phyloP scores from a whole-genome alignment of 1,140 invertebrate species.

The Venustaconcha ellipsiformis region DNA sequence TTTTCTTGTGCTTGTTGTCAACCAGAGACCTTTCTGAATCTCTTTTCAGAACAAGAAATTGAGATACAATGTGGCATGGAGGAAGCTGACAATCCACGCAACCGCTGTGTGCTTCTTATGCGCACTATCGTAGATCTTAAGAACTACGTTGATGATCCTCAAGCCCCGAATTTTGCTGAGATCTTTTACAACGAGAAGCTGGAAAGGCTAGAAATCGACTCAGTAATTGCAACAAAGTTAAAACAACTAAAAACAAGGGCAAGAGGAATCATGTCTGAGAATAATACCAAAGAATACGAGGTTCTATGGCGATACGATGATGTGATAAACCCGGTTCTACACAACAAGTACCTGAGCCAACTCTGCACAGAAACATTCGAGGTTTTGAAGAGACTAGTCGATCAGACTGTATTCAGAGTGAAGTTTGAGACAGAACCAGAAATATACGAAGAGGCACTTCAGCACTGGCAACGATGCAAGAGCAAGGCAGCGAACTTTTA shows the following conservation, averaged over 20 bases:
- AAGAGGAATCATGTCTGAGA: conserved; percentile 34
- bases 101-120: conserved; percentile 48
- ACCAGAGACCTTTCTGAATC: not conserved
- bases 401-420: conserved; percentile 35
- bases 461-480: conserved; percentile 51
- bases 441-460: conserved; percentile 43
- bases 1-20: too few species aligned
- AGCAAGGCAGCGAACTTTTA: conserved; percentile 75
- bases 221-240: conserved; percentile 39
- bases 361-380: conserved; percentile 43
- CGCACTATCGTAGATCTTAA: conserved; percentile 62
- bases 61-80: conserved; percentile 49
- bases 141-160: conserved; percentile 57
- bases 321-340: conserved; percentile 58
- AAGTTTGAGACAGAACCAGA: conserved; percentile 31
- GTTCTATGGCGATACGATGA: conserved; percentile 65
- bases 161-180: conserved; percentile 52
- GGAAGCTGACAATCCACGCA: conserved; percentile 35
- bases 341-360: conserved; percentile 55
- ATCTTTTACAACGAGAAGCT: conserved; percentile 48
- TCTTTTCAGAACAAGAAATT: conserved; percentile 53
- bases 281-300: conserved; percentile 46
- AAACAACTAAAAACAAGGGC: conserved; percentile 41
- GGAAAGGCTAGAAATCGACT: conserved; percentile 49
- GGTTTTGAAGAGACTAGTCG: conserved; percentile 44